These are phyloP conservation scores for Lasioglossum villosulum DNA, from an alignment of 2,888 invertebrate genomes.

Conservation along the genomic window DNA sequence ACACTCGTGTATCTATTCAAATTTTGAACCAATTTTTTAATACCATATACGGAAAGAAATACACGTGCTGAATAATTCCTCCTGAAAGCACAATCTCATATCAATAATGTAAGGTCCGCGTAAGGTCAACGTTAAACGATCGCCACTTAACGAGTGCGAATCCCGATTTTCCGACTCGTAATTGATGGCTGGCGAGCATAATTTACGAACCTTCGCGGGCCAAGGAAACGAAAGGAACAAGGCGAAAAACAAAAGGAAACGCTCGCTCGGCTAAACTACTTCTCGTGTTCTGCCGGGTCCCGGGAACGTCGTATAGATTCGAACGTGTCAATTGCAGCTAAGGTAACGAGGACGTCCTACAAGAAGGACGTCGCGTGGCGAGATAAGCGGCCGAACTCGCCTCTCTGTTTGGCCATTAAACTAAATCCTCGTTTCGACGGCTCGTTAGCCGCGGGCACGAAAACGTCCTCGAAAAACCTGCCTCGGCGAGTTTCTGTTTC, in stretches of 20 bases:
- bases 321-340: constrained; percentile 77
- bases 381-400: constrained; percentile 72
- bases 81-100: too few relatives aligned
- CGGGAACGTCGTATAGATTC: constrained; percentile 65
- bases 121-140: background rate
- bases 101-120: too few relatives aligned
- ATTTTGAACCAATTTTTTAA: too few relatives aligned
- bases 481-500: constrained; percentile 59
- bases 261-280: constrained; percentile 64
- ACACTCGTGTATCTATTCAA: too few relatives aligned
- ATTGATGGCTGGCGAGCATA: constrained; percentile 47
- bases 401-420: constrained; percentile 73
- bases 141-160: background rate
- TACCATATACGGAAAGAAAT: too few relatives aligned
- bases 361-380: constrained; percentile 69
- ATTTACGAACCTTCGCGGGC: constrained; percentile 26
- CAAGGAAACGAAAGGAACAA: background rate
- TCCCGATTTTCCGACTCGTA: constrained; percentile 34
- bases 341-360: constrained; percentile 74
- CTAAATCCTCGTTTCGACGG: constrained; percentile 78
- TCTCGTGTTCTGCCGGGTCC: constrained; percentile 61
- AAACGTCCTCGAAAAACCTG: constrained; percentile 64
- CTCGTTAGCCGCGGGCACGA: constrained; percentile 76
- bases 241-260: constrained; percentile 30
- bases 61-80: too few relatives aligned